phyloP scores from a whole-genome alignment of 2,888 invertebrate genomes.

The Papilio gigon region DNA sequence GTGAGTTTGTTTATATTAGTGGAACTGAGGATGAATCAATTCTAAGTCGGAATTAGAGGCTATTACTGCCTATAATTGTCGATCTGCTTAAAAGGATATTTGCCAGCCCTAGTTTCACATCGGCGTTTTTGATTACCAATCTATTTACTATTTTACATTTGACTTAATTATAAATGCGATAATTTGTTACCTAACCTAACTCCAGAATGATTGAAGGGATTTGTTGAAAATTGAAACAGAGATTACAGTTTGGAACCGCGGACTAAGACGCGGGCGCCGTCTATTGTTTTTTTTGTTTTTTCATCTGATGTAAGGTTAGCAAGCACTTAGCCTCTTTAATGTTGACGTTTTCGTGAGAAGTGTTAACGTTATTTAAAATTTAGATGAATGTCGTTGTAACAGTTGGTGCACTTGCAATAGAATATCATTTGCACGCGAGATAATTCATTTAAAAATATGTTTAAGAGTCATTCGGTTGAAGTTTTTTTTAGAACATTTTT shows the following conservation, averaged over 20 bases:
- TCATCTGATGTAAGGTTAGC: no score
- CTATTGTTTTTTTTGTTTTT: neutral
- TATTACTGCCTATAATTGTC: slow-evolving; percentile 58
- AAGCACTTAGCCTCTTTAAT: neutral
- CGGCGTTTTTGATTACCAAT: slow-evolving; percentile 5
- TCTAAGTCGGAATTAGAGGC: slow-evolving; percentile 60
- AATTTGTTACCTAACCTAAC: no score
- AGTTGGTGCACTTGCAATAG: slow-evolving; percentile 9
- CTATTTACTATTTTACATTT: neutral
- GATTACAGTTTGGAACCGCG: no score
- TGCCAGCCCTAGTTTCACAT: slow-evolving; percentile 32
- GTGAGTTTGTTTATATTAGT: slow-evolving; percentile 40
- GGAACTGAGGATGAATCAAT: slow-evolving; percentile 57
- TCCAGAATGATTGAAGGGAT: no score
- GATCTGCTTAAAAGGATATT: slow-evolving; percentile 43
- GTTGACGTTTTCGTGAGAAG: slow-evolving; percentile 7
- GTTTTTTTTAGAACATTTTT: no score
- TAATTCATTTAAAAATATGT: neutral
- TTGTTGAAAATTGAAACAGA: no score
- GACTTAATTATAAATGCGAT: neutral
- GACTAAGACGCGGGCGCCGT: neutral
- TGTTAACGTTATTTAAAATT: slow-evolving; percentile 23
- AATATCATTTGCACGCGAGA: slow-evolving; percentile 11
- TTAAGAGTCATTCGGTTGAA: neutral
- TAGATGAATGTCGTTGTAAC: slow-evolving; percentile 23